Evolutionary conservation across 2,113 vertebrate species (phyloP).

Genomic region (Camelus dromedarius): DNA sequence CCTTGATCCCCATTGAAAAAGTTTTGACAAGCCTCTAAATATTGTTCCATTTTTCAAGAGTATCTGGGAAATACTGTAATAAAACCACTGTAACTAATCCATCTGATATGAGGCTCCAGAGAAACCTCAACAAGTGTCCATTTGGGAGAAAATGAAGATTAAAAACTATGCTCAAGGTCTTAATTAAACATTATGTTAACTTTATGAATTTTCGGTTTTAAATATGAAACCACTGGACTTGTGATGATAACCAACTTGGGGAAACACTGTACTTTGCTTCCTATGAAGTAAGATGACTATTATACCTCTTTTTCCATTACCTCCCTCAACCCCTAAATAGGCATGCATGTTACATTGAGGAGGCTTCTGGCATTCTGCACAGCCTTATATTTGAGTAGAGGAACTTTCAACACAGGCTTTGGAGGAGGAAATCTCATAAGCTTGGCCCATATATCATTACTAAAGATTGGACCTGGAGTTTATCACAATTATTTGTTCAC

Average conservation of each 20-base stretch:
- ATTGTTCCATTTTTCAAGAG: conserved; percentile 44
- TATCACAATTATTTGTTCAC: conserved; percentile 38
- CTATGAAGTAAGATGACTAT: conserved; percentile 9
- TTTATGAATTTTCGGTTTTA: conserved; percentile 63
- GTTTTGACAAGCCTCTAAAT: conserved; percentile 1
- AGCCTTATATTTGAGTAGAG: conserved; percentile 4
- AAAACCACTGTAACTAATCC: conserved; percentile 48
- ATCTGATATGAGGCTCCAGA: conserved; percentile 33
- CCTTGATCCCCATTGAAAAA: neutral
- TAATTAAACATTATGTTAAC: conserved; percentile 66
- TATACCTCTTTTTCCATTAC: neutral
- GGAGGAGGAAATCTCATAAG: conserved; percentile 20
- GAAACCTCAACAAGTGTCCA: conserved; percentile 61
- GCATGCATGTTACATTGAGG: neutral
- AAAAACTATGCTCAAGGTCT: conserved; percentile 31
- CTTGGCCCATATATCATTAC: neutral
- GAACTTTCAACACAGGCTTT: conserved; percentile 22
- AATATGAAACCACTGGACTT: conserved; percentile 46
- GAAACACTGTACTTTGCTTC: conserved; percentile 52
- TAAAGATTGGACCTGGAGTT: conserved; percentile 33
- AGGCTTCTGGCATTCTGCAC: neutral
- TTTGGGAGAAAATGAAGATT: conserved; percentile 61
- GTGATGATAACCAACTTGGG: conserved; percentile 34
- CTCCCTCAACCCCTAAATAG: neutral
- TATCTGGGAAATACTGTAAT: conserved; percentile 21